These are phyloP conservation scores for Sclerodermus sp. DNA, from an alignment of 2,888 invertebrate genomes.

Conservation along the genomic window DNA sequence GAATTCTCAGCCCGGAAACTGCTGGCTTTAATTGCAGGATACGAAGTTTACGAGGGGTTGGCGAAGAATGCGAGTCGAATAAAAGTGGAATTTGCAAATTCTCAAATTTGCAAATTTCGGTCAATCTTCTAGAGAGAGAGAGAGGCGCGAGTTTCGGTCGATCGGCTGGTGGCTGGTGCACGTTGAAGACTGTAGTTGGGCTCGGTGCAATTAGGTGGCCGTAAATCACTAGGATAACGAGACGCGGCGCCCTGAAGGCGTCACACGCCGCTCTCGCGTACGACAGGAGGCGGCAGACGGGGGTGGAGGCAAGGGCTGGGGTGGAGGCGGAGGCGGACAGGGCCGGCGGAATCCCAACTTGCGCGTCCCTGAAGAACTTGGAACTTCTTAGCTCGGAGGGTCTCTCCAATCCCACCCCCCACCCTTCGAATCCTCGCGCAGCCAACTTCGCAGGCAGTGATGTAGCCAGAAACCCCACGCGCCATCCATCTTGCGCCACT, in stretches of 20 bases:
- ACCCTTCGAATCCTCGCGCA: conserved; percentile 5
- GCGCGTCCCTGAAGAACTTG: conserved; percentile 23
- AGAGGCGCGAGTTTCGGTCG: conserved; percentile 3
- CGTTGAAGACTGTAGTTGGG: conserved; percentile 48
- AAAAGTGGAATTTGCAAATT: no score
- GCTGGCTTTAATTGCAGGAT: no score
- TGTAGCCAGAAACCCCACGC: conserved; percentile 42
- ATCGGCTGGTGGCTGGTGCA: conserved; percentile 8
- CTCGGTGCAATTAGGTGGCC: conserved; percentile 54
- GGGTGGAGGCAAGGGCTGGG: no score
- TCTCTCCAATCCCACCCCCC: conserved; percentile 12
- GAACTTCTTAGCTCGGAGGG: conserved; percentile 18
- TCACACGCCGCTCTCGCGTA: conserved; percentile 40
- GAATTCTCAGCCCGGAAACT: no score
- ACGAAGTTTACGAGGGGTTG: no score
- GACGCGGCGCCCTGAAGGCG: conserved; percentile 56
- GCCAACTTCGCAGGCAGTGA: conserved; percentile 17
- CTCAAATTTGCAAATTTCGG: not conserved
- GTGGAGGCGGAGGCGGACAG: conserved; percentile 2
- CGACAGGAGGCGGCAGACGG: conserved; percentile 11
- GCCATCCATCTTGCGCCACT: conserved; percentile 50
- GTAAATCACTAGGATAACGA: conserved; percentile 56
- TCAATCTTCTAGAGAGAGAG: not conserved
- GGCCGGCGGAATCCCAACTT: no score
- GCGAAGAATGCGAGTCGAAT: no score